A percentile compares a stretch with the other conserved stretches of the same genome.
phyloP scores from a whole-genome alignment of 2,888 invertebrate species.

The Mythimna vitellina region DNA sequence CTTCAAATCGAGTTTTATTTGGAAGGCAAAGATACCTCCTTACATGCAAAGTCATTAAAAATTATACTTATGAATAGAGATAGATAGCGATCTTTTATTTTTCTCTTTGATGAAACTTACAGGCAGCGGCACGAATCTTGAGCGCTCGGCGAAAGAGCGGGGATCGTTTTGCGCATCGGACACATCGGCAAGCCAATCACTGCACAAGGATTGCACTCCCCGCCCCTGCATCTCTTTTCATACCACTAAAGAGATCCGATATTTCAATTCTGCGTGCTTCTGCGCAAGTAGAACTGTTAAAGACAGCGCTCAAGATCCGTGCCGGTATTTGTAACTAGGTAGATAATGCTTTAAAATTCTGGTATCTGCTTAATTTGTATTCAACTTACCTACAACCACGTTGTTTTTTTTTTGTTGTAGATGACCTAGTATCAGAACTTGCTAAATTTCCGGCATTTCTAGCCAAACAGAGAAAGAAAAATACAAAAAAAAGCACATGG shows the following conservation, averaged over 20 bases:
- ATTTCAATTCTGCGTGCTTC: too few species aligned
- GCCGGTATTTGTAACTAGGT: too few species aligned
- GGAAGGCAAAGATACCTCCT: slow-evolving; percentile 31
- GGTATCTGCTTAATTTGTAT: not conserved
- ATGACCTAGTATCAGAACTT: not conserved
- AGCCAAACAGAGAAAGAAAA: slow-evolving; percentile 1
- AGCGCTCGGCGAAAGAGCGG: too few species aligned
- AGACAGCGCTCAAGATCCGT: too few species aligned
- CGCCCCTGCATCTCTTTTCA: too few species aligned
- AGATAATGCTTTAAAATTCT: slow-evolving; percentile 3
- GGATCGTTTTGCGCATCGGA: too few species aligned
- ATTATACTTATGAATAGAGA: slow-evolving; percentile 1
- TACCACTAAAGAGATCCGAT: too few species aligned
- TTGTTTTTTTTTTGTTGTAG: not conserved
- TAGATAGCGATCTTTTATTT: not conserved
- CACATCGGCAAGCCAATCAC: too few species aligned
- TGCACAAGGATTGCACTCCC: too few species aligned
- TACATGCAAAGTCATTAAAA: slow-evolving; percentile 27
- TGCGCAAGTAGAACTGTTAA: too few species aligned
- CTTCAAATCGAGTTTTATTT: slow-evolving; percentile 43
- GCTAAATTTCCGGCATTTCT: not conserved
- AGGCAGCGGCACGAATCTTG: too few species aligned
- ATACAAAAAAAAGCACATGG: slow-evolving; percentile 10
- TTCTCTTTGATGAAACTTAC: slow-evolving; percentile 1
- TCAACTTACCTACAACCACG: not conserved